Evolutionary conservation across 2,888 invertebrate species (phyloP).

Genomic region (Perizoma flavofasciatum): DNA sequence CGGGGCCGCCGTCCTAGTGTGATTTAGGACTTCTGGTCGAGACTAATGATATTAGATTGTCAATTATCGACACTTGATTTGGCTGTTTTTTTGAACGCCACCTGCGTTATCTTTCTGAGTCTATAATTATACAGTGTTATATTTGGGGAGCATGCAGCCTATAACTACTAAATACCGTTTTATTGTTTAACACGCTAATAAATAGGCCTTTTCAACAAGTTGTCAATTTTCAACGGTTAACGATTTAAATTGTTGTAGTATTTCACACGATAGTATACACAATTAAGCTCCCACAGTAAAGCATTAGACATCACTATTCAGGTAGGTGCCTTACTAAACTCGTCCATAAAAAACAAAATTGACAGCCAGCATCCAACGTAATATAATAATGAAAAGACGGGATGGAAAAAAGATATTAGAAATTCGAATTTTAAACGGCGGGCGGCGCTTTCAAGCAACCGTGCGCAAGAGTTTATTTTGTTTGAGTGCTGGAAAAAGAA

Average conservation of each 20-base stretch:
- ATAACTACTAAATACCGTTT: not conserved
- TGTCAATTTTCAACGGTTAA: slow-evolving; percentile 40
- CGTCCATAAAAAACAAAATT: slow-evolving; percentile 62
- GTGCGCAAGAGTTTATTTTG: slow-evolving; percentile 73
- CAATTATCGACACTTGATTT: slow-evolving; percentile 20
- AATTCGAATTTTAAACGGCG: slow-evolving; percentile 73
- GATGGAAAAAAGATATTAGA: slow-evolving; percentile 69
- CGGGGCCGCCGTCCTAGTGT: slow-evolving; percentile 22
- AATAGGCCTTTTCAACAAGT: slow-evolving; percentile 23
- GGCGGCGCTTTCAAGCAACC: slow-evolving; percentile 77
- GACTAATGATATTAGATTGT: slow-evolving; percentile 8
- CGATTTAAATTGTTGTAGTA: slow-evolving; percentile 51
- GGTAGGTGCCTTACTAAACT: slow-evolving; percentile 62
- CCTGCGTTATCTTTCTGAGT: not conserved
- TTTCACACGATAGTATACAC: slow-evolving; percentile 47
- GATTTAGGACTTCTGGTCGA: not conserved
- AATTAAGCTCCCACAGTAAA: slow-evolving; percentile 59
- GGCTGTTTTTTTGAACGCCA: not conserved
- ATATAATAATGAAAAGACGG: slow-evolving; percentile 82
- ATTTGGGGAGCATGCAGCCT: too few species aligned
- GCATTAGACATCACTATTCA: slow-evolving; percentile 60
- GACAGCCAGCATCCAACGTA: slow-evolving; percentile 72
- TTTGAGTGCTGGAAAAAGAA: slow-evolving; percentile 77
- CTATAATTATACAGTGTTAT: not conserved
- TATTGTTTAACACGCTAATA: slow-evolving; percentile 2